Conservation (phyloP, 2,888 invertebrate genomes). For the Dasysyrphus tricinctus region DNA sequence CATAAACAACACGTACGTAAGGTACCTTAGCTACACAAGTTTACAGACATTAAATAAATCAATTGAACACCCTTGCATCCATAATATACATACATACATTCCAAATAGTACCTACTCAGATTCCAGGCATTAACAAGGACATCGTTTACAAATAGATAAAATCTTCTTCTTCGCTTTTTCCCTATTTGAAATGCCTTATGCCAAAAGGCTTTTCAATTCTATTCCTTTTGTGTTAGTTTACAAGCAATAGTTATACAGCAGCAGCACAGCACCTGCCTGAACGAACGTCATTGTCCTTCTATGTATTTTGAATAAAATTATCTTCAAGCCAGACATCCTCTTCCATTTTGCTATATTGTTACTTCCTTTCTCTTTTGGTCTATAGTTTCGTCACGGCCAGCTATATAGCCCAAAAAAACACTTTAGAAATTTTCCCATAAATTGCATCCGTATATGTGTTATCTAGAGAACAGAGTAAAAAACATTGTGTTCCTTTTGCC, state of each 20-base stretch:
- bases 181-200: not conserved
- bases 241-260: conserved; percentile 17
- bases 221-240: conserved; percentile 15
- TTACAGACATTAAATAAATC: not conserved
- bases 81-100: not conserved
- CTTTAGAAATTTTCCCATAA: conserved; percentile 45
- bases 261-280: conserved; percentile 54
- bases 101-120: not conserved
- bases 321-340: conserved; percentile 21
- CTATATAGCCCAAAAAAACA: conserved; percentile 9
- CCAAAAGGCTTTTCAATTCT: conserved; percentile 11
- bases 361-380: not conserved
- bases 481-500: conserved; percentile 48
- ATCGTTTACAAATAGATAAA: conserved; percentile 35
- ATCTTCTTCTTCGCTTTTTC: conserved; percentile 18
- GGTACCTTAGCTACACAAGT: no score
- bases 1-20: no score
- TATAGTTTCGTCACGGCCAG: not conserved
- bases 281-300: conserved; percentile 43
- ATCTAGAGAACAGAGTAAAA: conserved; percentile 52
- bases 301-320: conserved; percentile 56
- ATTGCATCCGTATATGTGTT: conserved; percentile 63
- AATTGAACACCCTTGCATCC: conserved; percentile 1
- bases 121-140: conserved; percentile 31
- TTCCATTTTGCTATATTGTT: not conserved